phyloP scores from a whole-genome alignment of 2,797 vertebrate genomes.

The Ctenopoma multispine region DNA sequence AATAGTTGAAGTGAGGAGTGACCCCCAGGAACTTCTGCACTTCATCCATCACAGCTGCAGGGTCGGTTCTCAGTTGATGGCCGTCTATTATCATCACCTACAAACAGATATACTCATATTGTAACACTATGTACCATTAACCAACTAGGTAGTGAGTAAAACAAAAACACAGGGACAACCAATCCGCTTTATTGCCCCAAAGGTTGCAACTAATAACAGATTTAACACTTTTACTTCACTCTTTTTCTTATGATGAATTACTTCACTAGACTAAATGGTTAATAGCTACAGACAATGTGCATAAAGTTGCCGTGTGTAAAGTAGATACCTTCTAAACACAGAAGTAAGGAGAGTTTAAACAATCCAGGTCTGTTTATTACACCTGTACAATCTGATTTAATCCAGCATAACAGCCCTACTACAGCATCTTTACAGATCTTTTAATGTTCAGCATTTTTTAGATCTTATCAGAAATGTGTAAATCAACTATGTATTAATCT shows the following conservation, averaged over 20 bases:
- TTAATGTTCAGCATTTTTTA: not conserved
- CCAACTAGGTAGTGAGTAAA: not conserved
- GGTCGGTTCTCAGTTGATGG: slow-evolving; percentile 94
- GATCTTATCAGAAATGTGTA: not conserved
- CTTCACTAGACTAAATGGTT: not conserved
- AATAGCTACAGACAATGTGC: not conserved
- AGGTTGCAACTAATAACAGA: not conserved
- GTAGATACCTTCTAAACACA: not conserved
- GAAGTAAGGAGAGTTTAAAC: not conserved
- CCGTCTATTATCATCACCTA: slow-evolving; percentile 97
- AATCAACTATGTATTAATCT: not conserved
- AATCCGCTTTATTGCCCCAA: slow-evolving; percentile 1
- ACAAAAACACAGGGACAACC: not conserved
- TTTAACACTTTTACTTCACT: not conserved
- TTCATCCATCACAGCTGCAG: slow-evolving; percentile 94
- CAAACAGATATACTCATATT: slow-evolving; percentile 43
- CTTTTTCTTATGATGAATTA: not conserved
- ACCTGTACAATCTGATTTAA: too few relatives aligned
- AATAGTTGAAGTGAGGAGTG: slow-evolving; percentile 94
- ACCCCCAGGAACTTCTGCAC: slow-evolving; percentile 96
- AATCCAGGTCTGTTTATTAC: not conserved
- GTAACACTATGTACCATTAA: slow-evolving; percentile 2
- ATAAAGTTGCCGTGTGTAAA: not conserved
- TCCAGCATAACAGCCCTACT: not conserved
- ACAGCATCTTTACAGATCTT: not conserved